Evolutionary conservation across 1,140 invertebrate species (phyloP).

Genomic region (Hylaeus anthracinus): DNA sequence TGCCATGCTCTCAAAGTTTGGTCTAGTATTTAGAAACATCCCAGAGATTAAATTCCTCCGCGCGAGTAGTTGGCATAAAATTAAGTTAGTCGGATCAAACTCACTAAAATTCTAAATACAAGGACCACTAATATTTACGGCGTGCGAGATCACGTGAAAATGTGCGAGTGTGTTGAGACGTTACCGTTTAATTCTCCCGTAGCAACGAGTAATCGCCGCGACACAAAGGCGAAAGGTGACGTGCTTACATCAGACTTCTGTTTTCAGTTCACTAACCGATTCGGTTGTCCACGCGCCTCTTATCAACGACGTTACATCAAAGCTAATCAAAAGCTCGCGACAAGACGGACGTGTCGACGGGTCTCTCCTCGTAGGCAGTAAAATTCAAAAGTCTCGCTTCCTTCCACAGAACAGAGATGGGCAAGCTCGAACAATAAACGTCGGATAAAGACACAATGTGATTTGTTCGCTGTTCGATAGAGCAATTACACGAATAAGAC

Average conservation of each 20-base stretch:
- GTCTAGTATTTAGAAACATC: no score
- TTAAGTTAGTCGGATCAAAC: not conserved
- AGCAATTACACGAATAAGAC: no score
- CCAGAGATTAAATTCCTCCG: no score
- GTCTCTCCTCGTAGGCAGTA: conserved; percentile 30
- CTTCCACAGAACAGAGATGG: not conserved
- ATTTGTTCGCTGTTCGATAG: no score
- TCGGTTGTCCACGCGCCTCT: conserved; percentile 36
- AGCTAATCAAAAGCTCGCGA: conserved; percentile 64
- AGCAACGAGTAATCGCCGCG: conserved; percentile 31
- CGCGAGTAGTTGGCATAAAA: not conserved
- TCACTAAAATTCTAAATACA: conserved; percentile 20
- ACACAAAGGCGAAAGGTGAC: no score
- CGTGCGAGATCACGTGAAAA: not conserved
- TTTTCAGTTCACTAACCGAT: no score
- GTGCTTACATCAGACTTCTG: not conserved
- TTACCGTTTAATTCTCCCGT: not conserved
- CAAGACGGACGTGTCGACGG: conserved; percentile 34
- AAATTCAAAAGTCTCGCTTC: conserved; percentile 46
- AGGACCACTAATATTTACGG: conserved; percentile 26
- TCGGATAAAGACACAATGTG: no score
- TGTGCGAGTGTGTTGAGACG: not conserved
- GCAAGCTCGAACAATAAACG: no score
- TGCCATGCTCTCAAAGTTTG: no score
- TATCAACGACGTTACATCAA: conserved; percentile 55